Base-by-base conservation (phyloP, 2,113 vertebrate genomes). In the Menura novaehollandiae region DNA sequence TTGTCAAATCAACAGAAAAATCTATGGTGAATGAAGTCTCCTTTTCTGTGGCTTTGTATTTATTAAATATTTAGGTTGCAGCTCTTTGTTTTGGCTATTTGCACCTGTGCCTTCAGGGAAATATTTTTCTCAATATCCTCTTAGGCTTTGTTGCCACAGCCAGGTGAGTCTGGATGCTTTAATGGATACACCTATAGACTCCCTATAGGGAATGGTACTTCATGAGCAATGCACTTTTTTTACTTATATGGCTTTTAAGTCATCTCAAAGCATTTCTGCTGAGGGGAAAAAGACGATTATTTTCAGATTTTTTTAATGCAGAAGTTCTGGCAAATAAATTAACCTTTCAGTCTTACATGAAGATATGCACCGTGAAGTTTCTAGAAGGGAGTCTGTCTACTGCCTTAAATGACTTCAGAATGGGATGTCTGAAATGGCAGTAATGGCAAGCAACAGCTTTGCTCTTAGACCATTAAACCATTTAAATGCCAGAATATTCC, bases 321-420 rank as follows among this genome's bases (percentile, higher is more conserved):
- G 49, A 73, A 58, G 13, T 91, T 89, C 53, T 96, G 74, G 58
- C 51, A 85, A 89, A 85, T 67, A 91, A 82, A 93, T 79, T 44
- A 91, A 39, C 69, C 37, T 89, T 93, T 95, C 81, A 85, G 53
- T 53, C 43, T 89, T 53, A 62, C 55, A 56, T 2, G 37, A 91
- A 55, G 81, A 24, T 55, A 32, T 41, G 56, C 32, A 10, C n/a
- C 44, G 22, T 52, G 24, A 81, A 87, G 47, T 78, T 76, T 44
- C 10, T 80, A 53, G 56, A 46, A 68, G 46, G 4, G 3, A 56
- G 18, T 20, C 1, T 1, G 2, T 75, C 5, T n/a, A 2, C 35
- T 72, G 77, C 69, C 37, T 86, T 47, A n/a, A 62, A 27, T 63
- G 56, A 56, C 60, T 85, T 63, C 77, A 79, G 69, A 75, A 21